Evolutionary conservation across 1,140 invertebrate species (phyloP), one percentile per base, ranked within the genome.

Genomic region (Procambarus clarkii): DNA sequence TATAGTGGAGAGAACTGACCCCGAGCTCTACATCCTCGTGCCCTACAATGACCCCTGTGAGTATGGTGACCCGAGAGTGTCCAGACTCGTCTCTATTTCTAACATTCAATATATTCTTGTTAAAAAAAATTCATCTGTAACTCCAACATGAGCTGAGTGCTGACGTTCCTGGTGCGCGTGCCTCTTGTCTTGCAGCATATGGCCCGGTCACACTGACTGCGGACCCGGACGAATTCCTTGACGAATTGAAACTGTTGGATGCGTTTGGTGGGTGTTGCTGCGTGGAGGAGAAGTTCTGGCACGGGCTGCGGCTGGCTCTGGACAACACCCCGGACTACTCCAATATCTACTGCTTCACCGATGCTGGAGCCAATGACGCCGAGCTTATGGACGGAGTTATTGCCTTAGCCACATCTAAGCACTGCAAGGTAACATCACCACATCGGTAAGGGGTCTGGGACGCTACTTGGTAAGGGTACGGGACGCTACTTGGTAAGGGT

Each of bases 281-380:
- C 24, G 50, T 84, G n/a, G 74, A 88, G 74, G 88, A 91, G 81
- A 77, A 60, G 88, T 91, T 91, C 88, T 91, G 88, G 88, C 81
- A 84, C 48, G 88, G 88, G 0, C 76, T 91, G 3, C 81, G 85
- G 88, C 54, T 91, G 18, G 79, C 88, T 0, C 80, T 91, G 9
- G 79, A 74, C 74, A 84, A 91, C 74, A 85, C 88, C 21, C 88
- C 88, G 8, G 88, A 91, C 15, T 91, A 91, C 45, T 77, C 81
- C 18, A 84, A 15, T 34, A 85, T 91, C 24, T 91, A 84, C 82
- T 91, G 88, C 74, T 91, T 91, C 54, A 91, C 88, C 15, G 88
- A 91, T 58, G 88, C 88, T 7, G 82, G 81, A 46, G 88, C 79
- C 24, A 77, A 91, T 24, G 88, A 91, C 45, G 88, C 81, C 1